Evolutionary conservation across 2,888 invertebrate species (phyloP), one percentile per base, ranked within the genome.

Genomic region (Trilocha varians): DNA sequence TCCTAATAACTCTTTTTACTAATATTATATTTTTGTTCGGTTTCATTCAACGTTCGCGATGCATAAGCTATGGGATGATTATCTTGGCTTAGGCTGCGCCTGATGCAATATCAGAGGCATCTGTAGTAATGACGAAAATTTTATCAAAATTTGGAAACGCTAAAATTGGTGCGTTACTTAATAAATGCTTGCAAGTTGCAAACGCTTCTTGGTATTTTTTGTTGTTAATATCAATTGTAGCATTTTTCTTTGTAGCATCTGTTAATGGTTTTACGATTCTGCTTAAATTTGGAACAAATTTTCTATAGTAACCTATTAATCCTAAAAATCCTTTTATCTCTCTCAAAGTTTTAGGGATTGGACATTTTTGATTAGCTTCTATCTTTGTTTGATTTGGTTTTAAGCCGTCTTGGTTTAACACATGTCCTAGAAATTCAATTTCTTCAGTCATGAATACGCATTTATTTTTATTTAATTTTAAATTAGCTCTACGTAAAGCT

Each of bases 141-240:
- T 58, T 56, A 0, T 36, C 37, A 42, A 70, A 71, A 33, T 73
- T 59, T 1, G 68, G 66, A 33, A 62, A 69, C 42, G 57, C 52
- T 1, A 72, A 43, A 1, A 72, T 53, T 1, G 65, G 65, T n/a
- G 55, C 53, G 13, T 59, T 53, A 2, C 41, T 48, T 32, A 54
- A 32, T 9, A 53, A 33, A 3, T 39, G 46, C 34, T 51, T 55
- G 16, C 54, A 53, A 9, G 53, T 32, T 16, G 52, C 46, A 18
- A 58, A 58, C 16, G 48, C 44, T n/a, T 53, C 44, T 16, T 47
- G 35, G 11, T 57, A 62, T n/a, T 53, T 45, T 16, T 47, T 36
- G 11, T 57, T 61, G 5, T 55, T 35, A n/a, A 41, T 5, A 32
- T 41, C 41, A 42, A 50, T 33, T 2, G 16, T 38, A 34, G 50